Conservation (phyloP, 2,888 invertebrate genomes). For the Hemistola chrysoprasaria region DNA sequence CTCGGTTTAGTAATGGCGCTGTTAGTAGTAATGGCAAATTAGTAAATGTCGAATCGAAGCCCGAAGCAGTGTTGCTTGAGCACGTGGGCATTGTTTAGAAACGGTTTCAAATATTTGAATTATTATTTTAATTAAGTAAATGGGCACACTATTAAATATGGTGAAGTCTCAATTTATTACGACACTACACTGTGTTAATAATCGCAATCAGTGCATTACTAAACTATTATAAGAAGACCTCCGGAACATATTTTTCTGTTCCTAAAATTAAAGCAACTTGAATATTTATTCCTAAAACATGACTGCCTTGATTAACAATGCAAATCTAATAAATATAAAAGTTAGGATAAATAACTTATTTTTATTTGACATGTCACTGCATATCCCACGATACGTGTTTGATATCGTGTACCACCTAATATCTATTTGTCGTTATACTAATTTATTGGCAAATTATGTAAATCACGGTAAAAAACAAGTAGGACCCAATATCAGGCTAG, state of each 20-base stretch:
- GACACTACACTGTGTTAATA: too few relatives aligned
- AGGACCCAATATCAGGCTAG: slow-evolving; percentile 57
- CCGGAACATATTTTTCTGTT: slow-evolving; percentile 12
- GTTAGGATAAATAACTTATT: slow-evolving; percentile 14
- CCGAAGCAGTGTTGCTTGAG: slow-evolving; percentile 21
- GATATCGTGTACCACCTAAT: slow-evolving; percentile 53
- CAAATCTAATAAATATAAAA: slow-evolving; percentile 15
- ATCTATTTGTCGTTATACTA: slow-evolving; percentile 75
- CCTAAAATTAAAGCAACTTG: not conserved
- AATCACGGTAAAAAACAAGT: slow-evolving; percentile 56
- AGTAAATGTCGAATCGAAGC: slow-evolving; percentile 16
- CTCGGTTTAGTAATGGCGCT: slow-evolving; percentile 37
- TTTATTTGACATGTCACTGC: slow-evolving; percentile 30
- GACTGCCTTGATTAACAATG: slow-evolving; percentile 19
- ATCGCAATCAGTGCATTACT: too few relatives aligned
- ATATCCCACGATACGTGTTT: slow-evolving; percentile 54
- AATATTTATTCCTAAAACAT: slow-evolving; percentile 6
- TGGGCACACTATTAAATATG: too few relatives aligned
- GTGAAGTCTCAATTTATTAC: too few relatives aligned
- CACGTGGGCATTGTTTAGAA: slow-evolving; percentile 20
- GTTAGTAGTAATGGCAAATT: slow-evolving; percentile 40
- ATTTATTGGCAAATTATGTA: slow-evolving; percentile 69
- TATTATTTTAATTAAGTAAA: too few relatives aligned
- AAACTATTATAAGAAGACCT: too few relatives aligned
- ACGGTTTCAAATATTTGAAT: slow-evolving; percentile 13